Conservation (phyloP, 2,113 vertebrate species). For the Urocynchramus pylzowi region DNA sequence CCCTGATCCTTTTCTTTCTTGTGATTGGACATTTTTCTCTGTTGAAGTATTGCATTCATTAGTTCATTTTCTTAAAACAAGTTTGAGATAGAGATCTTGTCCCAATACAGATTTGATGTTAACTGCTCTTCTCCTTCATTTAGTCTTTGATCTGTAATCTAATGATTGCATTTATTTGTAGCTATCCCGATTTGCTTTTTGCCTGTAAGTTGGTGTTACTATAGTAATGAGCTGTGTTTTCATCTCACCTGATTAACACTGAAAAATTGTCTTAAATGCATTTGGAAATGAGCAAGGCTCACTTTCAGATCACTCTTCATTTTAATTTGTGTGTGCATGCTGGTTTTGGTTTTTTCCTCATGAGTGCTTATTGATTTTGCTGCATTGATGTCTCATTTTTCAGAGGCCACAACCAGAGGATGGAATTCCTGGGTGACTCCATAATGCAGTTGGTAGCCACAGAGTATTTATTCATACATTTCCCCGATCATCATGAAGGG, state of each 20-base stretch:
- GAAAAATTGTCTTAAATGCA: constrained; percentile 4
- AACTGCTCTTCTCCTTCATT: background rate
- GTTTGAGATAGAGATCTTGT: background rate
- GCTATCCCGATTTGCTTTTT: background rate
- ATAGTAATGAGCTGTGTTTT: constrained; percentile 11
- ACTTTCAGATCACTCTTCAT: constrained; percentile 14
- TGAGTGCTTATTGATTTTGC: constrained; percentile 58
- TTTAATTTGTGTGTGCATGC: constrained; percentile 17
- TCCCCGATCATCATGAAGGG: constrained; percentile 97
- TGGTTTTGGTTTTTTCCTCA: constrained; percentile 25
- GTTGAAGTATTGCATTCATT: background rate
- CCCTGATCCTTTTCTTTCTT: background rate
- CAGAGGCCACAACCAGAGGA: constrained; percentile 98
- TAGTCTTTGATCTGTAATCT: background rate
- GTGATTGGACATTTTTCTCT: background rate
- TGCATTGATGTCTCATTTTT: constrained; percentile 63
- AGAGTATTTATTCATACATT: constrained; percentile 98
- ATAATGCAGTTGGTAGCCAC: constrained; percentile 99
- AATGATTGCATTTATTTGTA: background rate
- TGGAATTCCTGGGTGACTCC: constrained; percentile 99
- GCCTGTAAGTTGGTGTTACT: background rate
- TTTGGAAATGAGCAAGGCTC: constrained; percentile 3
- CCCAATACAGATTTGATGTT: background rate
- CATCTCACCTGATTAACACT: background rate
- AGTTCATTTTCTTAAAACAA: background rate